These are phyloP conservation scores for Encarsia formosa DNA, from an alignment of 2,888 invertebrate species.

Conservation along the genomic window DNA sequence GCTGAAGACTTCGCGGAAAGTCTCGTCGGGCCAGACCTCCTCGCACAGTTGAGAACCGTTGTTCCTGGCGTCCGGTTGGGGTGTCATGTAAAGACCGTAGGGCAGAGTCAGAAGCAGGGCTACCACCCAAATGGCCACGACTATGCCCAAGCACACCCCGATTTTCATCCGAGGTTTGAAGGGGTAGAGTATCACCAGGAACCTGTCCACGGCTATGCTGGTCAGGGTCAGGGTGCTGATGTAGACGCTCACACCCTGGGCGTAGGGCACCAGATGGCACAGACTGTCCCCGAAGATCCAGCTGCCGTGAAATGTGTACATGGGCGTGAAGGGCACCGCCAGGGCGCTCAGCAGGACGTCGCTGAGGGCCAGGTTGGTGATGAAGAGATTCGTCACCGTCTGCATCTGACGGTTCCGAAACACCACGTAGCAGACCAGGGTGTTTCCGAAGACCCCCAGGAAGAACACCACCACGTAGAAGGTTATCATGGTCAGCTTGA, in stretches of 20 bases:
- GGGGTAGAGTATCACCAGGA: conserved; percentile 95
- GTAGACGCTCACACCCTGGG: conserved; percentile 94
- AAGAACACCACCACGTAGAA: conserved; percentile 79
- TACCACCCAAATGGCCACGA: conserved; percentile 86
- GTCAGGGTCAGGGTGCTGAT: conserved; percentile 95
- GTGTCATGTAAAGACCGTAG: conserved; percentile 79
- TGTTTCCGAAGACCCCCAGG: conserved; percentile 84
- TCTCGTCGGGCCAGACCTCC: conserved; percentile 86
- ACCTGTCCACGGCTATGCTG: conserved; percentile 95
- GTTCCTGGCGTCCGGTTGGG: conserved; percentile 41
- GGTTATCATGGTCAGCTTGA: conserved; percentile 71
- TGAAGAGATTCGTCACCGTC: conserved; percentile 96
- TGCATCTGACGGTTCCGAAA: conserved; percentile 92
- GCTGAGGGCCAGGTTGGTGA: conserved; percentile 91
- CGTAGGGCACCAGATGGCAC: conserved; percentile 90
- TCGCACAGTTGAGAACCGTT: conserved; percentile 60
- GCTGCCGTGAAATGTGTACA: conserved; percentile 84
- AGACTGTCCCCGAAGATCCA: conserved; percentile 91
- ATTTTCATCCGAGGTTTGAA: conserved; percentile 90
- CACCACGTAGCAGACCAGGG: conserved; percentile 91
- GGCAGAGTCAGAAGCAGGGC: conserved; percentile 85
- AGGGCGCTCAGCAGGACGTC: conserved; percentile 90
- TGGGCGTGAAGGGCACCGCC: conserved; percentile 94
- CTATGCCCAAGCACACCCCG: conserved; percentile 78
- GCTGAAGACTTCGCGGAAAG: conserved; percentile 76